Percentiles rank a stretch among this genome's conserved stretches.
phyloP scores from a whole-genome alignment of 2,797 vertebrate species.

The Typhlichthys subterraneus region DNA sequence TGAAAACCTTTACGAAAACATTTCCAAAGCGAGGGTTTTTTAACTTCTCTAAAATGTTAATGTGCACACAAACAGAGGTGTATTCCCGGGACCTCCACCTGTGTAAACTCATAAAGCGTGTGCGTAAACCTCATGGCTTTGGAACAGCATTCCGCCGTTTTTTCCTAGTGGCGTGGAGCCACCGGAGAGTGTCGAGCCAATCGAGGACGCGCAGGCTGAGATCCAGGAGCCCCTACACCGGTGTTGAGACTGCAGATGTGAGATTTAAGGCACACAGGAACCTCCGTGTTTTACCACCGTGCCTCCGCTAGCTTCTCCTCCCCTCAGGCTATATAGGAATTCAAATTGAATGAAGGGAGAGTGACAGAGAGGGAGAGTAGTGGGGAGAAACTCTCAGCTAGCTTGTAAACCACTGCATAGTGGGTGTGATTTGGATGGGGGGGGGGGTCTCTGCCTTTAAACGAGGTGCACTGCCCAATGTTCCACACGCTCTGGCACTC shows the following conservation, averaged over 20 bases:
- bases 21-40: conserved; percentile 43
- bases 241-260: conserved; percentile 52
- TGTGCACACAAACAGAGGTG: conserved; percentile 42
- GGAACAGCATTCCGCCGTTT: conserved; percentile 41
- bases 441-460: conserved; percentile 25
- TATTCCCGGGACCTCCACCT: conserved; percentile 58
- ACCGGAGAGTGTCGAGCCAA: conserved; percentile 43
- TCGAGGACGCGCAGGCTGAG: conserved; percentile 50
- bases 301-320: conserved; percentile 4
- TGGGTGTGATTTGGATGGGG: conserved; percentile 9
- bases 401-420: conserved; percentile 45
- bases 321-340: conserved; percentile 28
- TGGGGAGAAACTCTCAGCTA: conserved; percentile 21
- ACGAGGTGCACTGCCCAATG: conserved; percentile 34
- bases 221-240: conserved; percentile 36
- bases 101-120: conserved; percentile 65
- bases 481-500: conserved; percentile 34
- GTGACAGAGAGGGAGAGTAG: conserved; percentile 4
- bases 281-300: conserved; percentile 50
- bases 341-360: conserved; percentile 21
- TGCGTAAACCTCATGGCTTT: conserved; percentile 41
- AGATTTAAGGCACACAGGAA: conserved; percentile 53
- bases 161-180: conserved; percentile 35
- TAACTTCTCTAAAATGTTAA: conserved; percentile 63
- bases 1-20: too few species aligned